phyloP scores from a whole-genome alignment of 2,888 invertebrate genomes.

The Beris chalybata region DNA sequence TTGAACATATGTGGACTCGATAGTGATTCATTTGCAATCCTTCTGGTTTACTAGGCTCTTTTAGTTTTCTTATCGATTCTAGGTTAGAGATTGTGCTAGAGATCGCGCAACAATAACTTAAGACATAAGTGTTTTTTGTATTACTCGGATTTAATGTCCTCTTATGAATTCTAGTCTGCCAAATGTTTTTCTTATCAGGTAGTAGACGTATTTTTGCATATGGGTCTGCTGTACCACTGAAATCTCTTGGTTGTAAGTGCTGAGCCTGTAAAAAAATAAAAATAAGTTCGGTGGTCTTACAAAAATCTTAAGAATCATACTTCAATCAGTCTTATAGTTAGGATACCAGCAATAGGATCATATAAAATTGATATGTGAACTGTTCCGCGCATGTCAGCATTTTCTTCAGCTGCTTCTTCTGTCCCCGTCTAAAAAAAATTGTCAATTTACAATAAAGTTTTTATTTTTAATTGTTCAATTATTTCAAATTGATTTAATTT shows the following conservation, averaged over 20 bases:
- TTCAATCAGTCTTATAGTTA: conserved; percentile 67
- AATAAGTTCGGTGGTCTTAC: too few species aligned
- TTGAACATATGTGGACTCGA: too few species aligned
- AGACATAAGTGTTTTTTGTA: too few species aligned
- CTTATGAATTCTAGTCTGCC: conserved; percentile 67
- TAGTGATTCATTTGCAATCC: too few species aligned
- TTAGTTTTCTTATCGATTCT: too few species aligned
- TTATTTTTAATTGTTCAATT: not conserved
- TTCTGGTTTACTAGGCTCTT: too few species aligned
- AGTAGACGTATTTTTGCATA: conserved; percentile 67
- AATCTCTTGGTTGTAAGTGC: conserved; percentile 61
- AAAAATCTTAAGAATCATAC: conserved; percentile 49
- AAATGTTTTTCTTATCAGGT: conserved; percentile 64
- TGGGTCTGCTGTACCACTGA: conserved; percentile 66
- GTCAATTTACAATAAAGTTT: not conserved
- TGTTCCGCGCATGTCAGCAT: conserved; percentile 63
- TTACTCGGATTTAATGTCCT: conserved; percentile 66
- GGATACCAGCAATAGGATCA: conserved; percentile 65
- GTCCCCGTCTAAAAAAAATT: conserved; percentile 9
- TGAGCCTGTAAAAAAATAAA: conserved; percentile 55
- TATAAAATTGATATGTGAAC: conserved; percentile 65
- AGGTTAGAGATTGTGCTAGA: too few species aligned
- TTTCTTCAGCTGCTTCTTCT: conserved; percentile 44
- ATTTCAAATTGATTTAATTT: not conserved
- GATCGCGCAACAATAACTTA: too few species aligned